Evolutionary conservation across 2,113 vertebrate genomes (phyloP), one percentile per base, ranked within the genome.

Genomic region (Eurystomus gularis): DNA sequence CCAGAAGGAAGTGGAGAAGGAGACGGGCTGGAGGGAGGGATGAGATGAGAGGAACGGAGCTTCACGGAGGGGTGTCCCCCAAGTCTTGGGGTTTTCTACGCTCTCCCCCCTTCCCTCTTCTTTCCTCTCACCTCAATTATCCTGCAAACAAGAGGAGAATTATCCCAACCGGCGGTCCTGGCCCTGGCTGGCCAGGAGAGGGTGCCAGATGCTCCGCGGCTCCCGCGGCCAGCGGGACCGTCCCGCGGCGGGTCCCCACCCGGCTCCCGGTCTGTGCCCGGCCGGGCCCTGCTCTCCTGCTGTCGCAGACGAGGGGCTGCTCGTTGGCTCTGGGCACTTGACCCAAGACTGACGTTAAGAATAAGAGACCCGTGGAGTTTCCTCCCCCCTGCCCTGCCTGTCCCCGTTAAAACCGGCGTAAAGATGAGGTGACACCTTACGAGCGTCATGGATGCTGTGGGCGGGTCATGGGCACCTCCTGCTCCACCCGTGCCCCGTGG

Each of bases 401-500:
- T 14, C 33, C 26, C n/a, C 1, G 0, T 11, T 31, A 25, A 15
- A 60, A 10, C 0, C 2, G 0, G 8, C 0, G 1, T 3, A 39
- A 58, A 17, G 31, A 17, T 19, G 64, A 55, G 54, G 44, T 31
- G 69, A 54, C 62, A 37, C 6, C 46, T 18, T 9, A 3, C 4
- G 70, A 44, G 33, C 8, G 4, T 28, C 40, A 2, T 0, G 6
- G 48, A 37, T 55, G 37, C 40, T 31, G 10, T 3, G 71, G 18
- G 51, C 0, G 20, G 31, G 4, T 15, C 15, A 3, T 2, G 20
- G 55, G 31, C 69, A 13, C 17, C 37, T 48, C 35, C 37, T n/a
- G 0, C 57, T 21, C 65, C 39, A 3, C 66, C 20, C 1, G 65
- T 13, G 58, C 13, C 25, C 31, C 13, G 6, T 19, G 71, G 48